phyloP scores from a whole-genome alignment of 2,888 invertebrate genomes.

The Melanophora roralis region DNA sequence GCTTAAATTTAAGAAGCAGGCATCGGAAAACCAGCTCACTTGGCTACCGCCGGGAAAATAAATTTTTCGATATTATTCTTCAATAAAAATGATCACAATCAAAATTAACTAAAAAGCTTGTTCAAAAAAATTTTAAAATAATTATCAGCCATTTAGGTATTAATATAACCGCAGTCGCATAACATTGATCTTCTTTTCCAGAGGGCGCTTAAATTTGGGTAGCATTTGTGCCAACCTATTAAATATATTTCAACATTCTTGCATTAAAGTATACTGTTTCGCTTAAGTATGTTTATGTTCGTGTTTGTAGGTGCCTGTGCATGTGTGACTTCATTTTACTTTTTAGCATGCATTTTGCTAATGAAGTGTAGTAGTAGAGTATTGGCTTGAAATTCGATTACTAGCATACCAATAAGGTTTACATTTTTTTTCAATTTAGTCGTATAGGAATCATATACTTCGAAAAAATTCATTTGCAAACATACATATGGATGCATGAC shows the following conservation, averaged over 20 bases:
- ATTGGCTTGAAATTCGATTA: conserved; percentile 60
- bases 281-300: not conserved
- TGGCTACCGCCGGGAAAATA: too few species aligned
- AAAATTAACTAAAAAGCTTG: too few species aligned
- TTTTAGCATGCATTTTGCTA: conserved; percentile 53
- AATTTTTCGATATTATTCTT: too few species aligned
- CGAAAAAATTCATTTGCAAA: not conserved
- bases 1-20: too few species aligned
- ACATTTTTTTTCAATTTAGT: conserved; percentile 5
- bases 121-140: too few species aligned
- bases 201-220: too few species aligned
- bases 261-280: not conserved
- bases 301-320: not conserved
- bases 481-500: not conserved
- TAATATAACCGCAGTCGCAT: too few species aligned
- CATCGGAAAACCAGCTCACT: too few species aligned
- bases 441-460: not conserved
- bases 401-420: conserved; percentile 56
- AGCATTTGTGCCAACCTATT: too few species aligned
- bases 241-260: not conserved
- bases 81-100: too few species aligned
- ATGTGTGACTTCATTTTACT: conserved; percentile 10
- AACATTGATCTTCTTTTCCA: too few species aligned
- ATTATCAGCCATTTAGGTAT: too few species aligned
- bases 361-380: conserved; percentile 57